A percentile compares a stretch with the other conserved stretches of the same genome.
Evolutionary conservation across 2,113 vertebrate genomes (phyloP).

Genomic region (Deroptyus accipitrinus): DNA sequence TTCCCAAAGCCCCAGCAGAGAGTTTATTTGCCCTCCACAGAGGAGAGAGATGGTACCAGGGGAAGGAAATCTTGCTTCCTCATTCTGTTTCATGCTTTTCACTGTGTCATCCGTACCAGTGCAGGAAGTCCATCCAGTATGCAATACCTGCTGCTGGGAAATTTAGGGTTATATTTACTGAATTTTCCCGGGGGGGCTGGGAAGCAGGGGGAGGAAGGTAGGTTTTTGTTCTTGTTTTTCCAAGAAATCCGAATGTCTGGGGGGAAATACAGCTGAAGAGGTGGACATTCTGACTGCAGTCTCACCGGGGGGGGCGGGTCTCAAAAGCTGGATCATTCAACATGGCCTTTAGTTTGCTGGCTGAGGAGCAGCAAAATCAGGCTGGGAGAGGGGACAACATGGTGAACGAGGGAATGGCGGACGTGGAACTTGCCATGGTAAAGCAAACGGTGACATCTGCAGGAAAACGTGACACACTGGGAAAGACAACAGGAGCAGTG

Average conservation of each 20-base stretch:
- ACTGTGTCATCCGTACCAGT: fast-evolving
- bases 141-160: background rate
- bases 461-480: fast-evolving
- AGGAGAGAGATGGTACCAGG: background rate
- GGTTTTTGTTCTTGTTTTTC: background rate
- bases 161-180: background rate
- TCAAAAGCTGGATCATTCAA: background rate
- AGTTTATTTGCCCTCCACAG: background rate
- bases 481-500: background rate
- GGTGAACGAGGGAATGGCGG: fast-evolving
- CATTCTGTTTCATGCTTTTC: background rate
- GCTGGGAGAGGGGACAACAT: background rate
- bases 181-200: background rate
- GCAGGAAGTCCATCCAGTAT: background rate
- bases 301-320: background rate
- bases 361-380: background rate
- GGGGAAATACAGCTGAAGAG: background rate
- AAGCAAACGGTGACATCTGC: background rate
- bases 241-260: background rate
- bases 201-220: fast-evolving
- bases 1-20: background rate
- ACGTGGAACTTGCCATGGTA: fast-evolving
- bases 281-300: background rate
- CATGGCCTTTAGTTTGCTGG: background rate
- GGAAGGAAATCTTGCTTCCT: background rate